Evolutionary conservation across 2,797 vertebrate species (phyloP), one percentile per base, ranked within the genome.

Genomic region (Micromesistius poutassou): DNA sequence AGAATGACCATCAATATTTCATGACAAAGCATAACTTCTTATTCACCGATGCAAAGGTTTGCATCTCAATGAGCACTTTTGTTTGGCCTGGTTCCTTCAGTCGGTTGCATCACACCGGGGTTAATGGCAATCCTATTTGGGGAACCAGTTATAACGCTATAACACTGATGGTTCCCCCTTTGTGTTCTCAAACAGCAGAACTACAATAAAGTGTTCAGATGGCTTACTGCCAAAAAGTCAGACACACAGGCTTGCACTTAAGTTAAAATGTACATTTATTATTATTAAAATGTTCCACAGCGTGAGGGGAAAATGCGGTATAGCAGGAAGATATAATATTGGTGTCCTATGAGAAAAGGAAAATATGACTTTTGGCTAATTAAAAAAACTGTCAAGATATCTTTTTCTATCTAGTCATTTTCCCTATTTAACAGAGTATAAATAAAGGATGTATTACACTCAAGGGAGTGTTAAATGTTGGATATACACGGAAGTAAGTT

Each of bases 71-170:
- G 30, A 12, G 79, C 74, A 50, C 66, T 42, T 75, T 73, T 46
- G 77, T 83, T 87, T 89, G 85, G 75, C 84, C 88, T 12, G 77
- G 85, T 89, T 91, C 90, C 81, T 83, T 88, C 87, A 87, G 82
- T 3, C 84, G 78, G 87, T 77, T 80, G 81, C 76, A 76, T 75
- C 89, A 85, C 80, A 85, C 76, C 81, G 38, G 42, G 72, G 71
- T 40, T 84, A 88, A 93, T 87, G 86, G 82, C 82, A 84, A 77
- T 33, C 46, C 12, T 31, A 55, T 75, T 73, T 25, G 30, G 31
- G 71, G 12, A n/a, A 35, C 31, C 71, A 9, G 33, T 72, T 22
- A 31, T 22, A 12, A 36, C 5, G 42, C 50, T 42, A 35, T 35
- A 10, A 3, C 13, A 3, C 13, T 46, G 19, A 19, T 55, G 50